phyloP scores from a whole-genome alignment of 2,888 invertebrate genomes.

The Plebejus melissa region DNA sequence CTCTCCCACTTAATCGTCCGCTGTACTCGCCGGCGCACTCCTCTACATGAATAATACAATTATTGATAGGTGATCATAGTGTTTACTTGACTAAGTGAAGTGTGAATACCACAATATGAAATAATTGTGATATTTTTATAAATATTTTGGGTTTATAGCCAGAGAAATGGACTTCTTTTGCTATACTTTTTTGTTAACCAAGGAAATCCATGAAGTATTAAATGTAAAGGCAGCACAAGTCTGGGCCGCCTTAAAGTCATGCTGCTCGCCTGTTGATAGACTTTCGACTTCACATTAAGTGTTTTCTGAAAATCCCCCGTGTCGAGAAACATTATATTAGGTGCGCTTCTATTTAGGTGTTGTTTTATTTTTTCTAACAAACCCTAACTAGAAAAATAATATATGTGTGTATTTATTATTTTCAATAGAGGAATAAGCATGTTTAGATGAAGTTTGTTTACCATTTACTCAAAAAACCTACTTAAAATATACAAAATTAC shows the following conservation, averaged over 20 bases:
- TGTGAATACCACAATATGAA: too few relatives aligned
- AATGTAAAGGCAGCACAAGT: conserved; percentile 41
- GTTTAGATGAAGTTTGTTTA: too few relatives aligned
- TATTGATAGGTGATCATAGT: too few relatives aligned
- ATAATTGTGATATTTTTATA: too few relatives aligned
- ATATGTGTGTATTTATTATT: too few relatives aligned
- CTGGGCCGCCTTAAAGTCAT: conserved; percentile 53
- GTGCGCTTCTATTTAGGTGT: background rate
- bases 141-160: background rate
- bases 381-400: background rate
- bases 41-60: too few relatives aligned
- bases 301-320: conserved; percentile 54
- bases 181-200: background rate
- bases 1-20: background rate
- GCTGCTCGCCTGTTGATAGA: conserved; percentile 67
- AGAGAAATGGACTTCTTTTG: background rate
- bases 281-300: conserved; percentile 66
- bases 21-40: too few relatives aligned
- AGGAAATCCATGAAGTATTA: background rate
- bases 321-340: conserved; percentile 36
- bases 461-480: too few relatives aligned
- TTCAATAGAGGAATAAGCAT: too few relatives aligned
- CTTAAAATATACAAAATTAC: too few relatives aligned
- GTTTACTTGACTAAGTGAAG: too few relatives aligned
- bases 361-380: conserved; percentile 16